Base-by-base conservation (phyloP, 2,113 vertebrate species). In the Brevimyrus niger region DNA sequence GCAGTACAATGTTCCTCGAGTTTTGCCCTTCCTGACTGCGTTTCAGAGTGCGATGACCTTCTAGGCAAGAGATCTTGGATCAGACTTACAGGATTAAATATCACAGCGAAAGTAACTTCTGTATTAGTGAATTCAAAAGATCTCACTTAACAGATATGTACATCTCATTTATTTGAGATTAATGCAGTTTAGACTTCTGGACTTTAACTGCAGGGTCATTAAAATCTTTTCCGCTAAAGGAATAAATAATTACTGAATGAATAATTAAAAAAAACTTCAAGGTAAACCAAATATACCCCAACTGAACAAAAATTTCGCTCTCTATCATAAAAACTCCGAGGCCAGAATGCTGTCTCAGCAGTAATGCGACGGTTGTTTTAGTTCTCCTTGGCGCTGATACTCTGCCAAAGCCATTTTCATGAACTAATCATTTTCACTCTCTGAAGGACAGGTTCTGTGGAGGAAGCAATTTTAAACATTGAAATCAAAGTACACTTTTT, bases 361-460 rank as follows among this genome's bases (percentile, higher is more conserved):
- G 21, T 88, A 88, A 69, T 15, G 88, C 86, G 46, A 50, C 51
- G 27, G 80, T 76, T 23, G 23, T 61, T 85, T 46, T n/a, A 23
- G 94, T 95, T 96, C 95, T 95, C 96, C 96, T 87, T 88, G 95
- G 95, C 96, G 93, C 96, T 97, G 96, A 96, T 91, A 91, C 90
- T 89, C 90, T 73, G 53, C 87, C 88, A 90, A 88, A 76, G 91
- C 88, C 89, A 90, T 91, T 88, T 89, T 89, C 89, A 50, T 21
- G 58, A 73, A 48, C 46, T 88, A 90, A 92, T 92, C 90, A 89
- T 88, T 85, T 48, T 86, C 35, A 35, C 53, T 87, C 21, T 65
- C 58, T 84, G 82, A 73, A 86, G 44, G 89, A 83, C 91, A 91
- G 89, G 91, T 92, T 93, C 87, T 65, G 46, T 69, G 85, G 13